These are phyloP conservation scores for Augochlora pura DNA, from an alignment of 1,140 invertebrate species.

Conservation along the genomic window DNA sequence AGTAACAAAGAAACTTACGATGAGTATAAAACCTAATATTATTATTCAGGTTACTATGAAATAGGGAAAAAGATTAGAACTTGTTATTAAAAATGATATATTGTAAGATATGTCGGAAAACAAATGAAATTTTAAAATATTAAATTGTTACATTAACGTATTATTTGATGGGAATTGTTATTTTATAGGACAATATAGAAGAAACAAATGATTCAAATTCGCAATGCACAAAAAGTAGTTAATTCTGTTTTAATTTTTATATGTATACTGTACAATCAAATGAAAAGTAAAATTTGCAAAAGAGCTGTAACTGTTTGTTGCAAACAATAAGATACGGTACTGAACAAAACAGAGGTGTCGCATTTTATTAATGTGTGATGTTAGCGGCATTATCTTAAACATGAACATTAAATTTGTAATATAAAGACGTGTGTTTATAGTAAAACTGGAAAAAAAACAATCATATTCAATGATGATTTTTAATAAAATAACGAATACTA, in stretches of 20 bases:
- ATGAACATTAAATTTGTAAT: neutral
- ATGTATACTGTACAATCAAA: neutral
- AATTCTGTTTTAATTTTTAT: neutral
- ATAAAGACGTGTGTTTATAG: neutral
- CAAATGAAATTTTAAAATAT: too few species aligned
- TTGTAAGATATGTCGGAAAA: neutral
- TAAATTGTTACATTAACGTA: too few species aligned
- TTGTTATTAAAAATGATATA: neutral
- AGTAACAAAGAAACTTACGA: neutral
- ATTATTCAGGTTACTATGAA: neutral
- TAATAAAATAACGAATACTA: too few species aligned
- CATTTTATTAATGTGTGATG: neutral
- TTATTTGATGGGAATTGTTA: neutral
- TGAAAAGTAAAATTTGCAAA: neutral
- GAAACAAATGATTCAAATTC: neutral
- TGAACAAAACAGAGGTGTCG: neutral
- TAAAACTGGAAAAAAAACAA: neutral
- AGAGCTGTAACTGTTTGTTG: neutral
- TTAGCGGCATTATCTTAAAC: neutral
- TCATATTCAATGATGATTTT: too few species aligned
- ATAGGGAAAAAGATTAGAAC: neutral
- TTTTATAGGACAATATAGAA: neutral
- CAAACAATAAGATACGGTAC: neutral
- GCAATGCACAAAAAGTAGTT: neutral
- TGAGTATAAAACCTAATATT: neutral